Evolutionary conservation across 2,797 vertebrate species (phyloP).

Genomic region (Knipowitschia caucasica): DNA sequence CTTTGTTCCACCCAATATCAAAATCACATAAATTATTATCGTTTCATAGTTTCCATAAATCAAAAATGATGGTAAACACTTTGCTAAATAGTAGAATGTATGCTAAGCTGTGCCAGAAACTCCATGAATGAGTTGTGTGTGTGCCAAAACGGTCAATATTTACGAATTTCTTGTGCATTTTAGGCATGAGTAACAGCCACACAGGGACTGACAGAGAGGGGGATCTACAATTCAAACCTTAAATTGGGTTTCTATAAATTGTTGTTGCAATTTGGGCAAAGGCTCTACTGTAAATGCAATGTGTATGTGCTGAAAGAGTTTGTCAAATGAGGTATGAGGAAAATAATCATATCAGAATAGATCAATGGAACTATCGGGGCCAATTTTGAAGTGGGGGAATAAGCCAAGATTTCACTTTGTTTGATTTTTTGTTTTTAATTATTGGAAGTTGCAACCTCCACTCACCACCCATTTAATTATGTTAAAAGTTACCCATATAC

Average conservation of each 20-base stretch:
- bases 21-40: conserved; percentile 32
- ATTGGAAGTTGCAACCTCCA: too few relatives aligned
- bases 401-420: too few relatives aligned
- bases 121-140: not conserved
- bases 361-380: too few relatives aligned
- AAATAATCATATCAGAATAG: too few relatives aligned
- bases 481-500: too few relatives aligned
- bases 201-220: not conserved
- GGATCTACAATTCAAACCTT: not conserved
- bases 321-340: not conserved
- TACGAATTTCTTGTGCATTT: not conserved
- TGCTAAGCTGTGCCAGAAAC: not conserved
- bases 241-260: not conserved
- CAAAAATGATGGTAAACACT: conserved; percentile 2
- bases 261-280: not conserved
- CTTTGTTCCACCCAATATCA: conserved; percentile 38
- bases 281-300: not conserved
- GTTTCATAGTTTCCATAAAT: conserved; percentile 3
- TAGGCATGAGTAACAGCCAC: not conserved
- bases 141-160: not conserved
- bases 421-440: too few relatives aligned
- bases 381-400: too few relatives aligned
- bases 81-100: conserved; percentile 6
- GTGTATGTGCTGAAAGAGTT: not conserved
- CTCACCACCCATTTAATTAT: too few relatives aligned